Conservation (phyloP, 2,888 invertebrate genomes). For the Sphaeridia pumilis region DNA sequence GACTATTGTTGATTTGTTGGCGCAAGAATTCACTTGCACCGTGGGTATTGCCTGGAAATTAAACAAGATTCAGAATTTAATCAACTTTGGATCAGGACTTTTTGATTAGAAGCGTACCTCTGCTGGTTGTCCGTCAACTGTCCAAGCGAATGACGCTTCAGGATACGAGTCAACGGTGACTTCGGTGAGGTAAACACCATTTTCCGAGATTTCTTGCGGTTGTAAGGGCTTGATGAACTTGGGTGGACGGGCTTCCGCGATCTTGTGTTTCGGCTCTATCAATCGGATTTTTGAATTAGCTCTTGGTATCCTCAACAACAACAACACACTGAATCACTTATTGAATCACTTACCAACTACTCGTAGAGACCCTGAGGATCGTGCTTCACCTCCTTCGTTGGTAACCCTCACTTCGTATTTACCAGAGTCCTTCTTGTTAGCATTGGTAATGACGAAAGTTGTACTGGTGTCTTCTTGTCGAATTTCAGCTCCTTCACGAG, state of each 20-base stretch:
- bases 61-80: neutral
- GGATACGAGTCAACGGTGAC: constrained; percentile 64
- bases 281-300: constrained; percentile 1
- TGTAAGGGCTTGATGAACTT: constrained; percentile 57
- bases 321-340: constrained; percentile 9
- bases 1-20: constrained; percentile 14
- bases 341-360: constrained; percentile 47
- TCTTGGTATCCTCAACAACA: constrained; percentile 7
- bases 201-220: constrained; percentile 57
- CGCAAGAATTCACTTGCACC: constrained; percentile 6
- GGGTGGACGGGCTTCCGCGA: constrained; percentile 53
- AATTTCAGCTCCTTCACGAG: constrained; percentile 50
- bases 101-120: constrained; percentile 49
- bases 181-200: constrained; percentile 68
- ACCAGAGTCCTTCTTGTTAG: constrained; percentile 63
- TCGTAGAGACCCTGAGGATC: constrained; percentile 70
- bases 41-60: constrained; percentile 5
- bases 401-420: constrained; percentile 78
- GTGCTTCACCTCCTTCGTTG: constrained; percentile 63
- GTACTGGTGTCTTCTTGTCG: constrained; percentile 51
- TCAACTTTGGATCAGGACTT: constrained; percentile 37
- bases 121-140: constrained; percentile 59
- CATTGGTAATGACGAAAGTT: constrained; percentile 53
- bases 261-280: constrained; percentile 23
- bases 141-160: constrained; percentile 77